Conservation (phyloP, 2,113 vertebrate genomes). For the Dasypus novemcinctus region DNA sequence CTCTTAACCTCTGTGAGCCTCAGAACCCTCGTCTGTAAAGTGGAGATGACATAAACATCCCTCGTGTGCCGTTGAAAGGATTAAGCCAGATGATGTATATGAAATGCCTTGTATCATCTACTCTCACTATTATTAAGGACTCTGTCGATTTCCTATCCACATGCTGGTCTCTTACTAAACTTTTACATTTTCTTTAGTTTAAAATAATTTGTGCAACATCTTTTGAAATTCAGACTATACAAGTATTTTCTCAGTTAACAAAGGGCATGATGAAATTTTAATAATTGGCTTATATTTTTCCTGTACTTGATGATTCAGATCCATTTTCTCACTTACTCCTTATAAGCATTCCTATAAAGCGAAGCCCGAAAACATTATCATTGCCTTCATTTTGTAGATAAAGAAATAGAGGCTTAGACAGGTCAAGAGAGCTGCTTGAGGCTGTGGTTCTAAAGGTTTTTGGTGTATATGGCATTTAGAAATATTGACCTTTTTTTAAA, state of each 20-base stretch:
- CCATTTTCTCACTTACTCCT: background rate
- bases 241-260: background rate
- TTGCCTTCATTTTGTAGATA: background rate
- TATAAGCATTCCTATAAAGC: background rate
- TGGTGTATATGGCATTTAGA: background rate
- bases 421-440: rapidly evolving
- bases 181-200: background rate
- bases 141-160: background rate
- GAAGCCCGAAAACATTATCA: background rate
- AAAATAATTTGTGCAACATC: background rate
- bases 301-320: background rate
- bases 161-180: background rate
- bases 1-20: background rate
- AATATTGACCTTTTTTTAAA: background rate
- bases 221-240: background rate
- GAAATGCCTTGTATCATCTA: background rate
- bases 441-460: background rate
- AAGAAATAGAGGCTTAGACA: background rate
- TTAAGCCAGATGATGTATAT: background rate
- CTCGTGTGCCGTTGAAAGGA: rapidly evolving
- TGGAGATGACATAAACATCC: background rate
- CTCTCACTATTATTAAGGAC: background rate
- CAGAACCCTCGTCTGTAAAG: no score
- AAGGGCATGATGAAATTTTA: background rate
- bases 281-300: background rate